Evolutionary conservation across 2,797 vertebrate genomes (phyloP), one percentile per base, ranked within the genome.

Genomic region (Acanthornis magna): DNA sequence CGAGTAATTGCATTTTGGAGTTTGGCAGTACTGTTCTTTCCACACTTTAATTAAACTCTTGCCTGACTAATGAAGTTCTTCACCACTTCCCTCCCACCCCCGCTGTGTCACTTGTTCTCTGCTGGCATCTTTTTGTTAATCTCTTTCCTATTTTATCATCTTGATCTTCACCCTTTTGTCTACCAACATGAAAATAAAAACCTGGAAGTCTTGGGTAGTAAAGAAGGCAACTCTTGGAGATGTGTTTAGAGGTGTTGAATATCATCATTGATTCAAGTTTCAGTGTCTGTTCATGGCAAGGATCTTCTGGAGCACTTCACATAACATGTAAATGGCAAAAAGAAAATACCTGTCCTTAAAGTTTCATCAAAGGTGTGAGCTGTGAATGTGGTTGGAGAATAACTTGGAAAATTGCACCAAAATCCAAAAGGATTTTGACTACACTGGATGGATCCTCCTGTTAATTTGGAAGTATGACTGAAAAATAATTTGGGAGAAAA

Each of bases 1-100:
- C 51, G 32, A 42, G 53, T 25, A 11, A 43, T 53, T 82, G 21
- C 10, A 29, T 22, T 50, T 45, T 20, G 16, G 26, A 48, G 3
- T 25, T 62, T 38, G 71, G 51, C 51, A 53, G 13, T 48, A 23
- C 32, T 73, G 26, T 73, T 82, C 18, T 67, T 89, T 48, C 22
- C 11, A n/a, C 7, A 2, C 36, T 45, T 88, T 58, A 93, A 91
- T 93, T 92, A 85, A 93, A 61, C 32, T 61, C 26, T 26, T 62
- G n/a, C 47, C 55, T 87, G 36, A 29, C 18, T 91, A 84, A 87
- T 40, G 60, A 94, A 47, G 18, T 76, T 87, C 26, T 94, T 78
- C 12, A 32, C 61, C 15, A 4, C 29, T 94, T 90, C 23, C 30
- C 5, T 73, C 40, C 43, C 14, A 10, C n/a, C 26, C 30, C 43